Percentiles rank a stretch among this genome's conserved stretches.
Evolutionary conservation across 1,140 invertebrate species (phyloP).

Genomic region (Calephelis virginiensis): DNA sequence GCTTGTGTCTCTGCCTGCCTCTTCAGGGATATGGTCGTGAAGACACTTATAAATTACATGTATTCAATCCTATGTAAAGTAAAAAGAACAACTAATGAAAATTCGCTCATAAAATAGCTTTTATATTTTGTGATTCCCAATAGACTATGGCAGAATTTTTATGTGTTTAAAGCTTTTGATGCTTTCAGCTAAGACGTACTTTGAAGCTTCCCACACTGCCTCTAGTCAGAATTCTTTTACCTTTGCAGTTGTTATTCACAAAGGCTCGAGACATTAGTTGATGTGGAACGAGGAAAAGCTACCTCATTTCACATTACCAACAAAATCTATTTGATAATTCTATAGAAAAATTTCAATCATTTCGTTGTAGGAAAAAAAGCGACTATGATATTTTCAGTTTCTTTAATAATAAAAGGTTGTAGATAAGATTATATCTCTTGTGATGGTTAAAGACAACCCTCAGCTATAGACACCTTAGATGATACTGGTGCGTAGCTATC

Average conservation of each 20-base stretch:
- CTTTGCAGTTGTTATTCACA: neutral
- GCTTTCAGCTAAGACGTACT: slow-evolving; percentile 14
- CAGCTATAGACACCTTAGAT: too few species aligned
- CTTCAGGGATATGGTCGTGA: too few species aligned
- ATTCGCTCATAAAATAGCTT: neutral
- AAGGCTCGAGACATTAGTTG: neutral
- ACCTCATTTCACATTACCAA: neutral
- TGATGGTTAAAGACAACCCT: too few species aligned
- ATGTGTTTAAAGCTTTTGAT: slow-evolving; percentile 9
- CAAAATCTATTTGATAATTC: neutral
- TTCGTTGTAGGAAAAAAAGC: too few species aligned
- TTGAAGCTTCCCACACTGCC: slow-evolving; percentile 8
- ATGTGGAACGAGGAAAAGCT: neutral
- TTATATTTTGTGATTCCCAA: slow-evolving; percentile 1
- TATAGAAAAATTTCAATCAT: too few species aligned
- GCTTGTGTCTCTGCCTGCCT: too few species aligned
- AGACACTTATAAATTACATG: too few species aligned
- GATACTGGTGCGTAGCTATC: too few species aligned
- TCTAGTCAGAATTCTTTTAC: slow-evolving; percentile 11
- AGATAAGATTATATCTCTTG: too few species aligned
- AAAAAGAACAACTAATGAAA: neutral
- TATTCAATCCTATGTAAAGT: neutral
- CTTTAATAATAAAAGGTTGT: too few species aligned
- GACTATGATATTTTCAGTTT: too few species aligned
- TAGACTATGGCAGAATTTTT: neutral